Conservation (phyloP, 2,113 vertebrate species). For the Catharus minimus region DNA sequence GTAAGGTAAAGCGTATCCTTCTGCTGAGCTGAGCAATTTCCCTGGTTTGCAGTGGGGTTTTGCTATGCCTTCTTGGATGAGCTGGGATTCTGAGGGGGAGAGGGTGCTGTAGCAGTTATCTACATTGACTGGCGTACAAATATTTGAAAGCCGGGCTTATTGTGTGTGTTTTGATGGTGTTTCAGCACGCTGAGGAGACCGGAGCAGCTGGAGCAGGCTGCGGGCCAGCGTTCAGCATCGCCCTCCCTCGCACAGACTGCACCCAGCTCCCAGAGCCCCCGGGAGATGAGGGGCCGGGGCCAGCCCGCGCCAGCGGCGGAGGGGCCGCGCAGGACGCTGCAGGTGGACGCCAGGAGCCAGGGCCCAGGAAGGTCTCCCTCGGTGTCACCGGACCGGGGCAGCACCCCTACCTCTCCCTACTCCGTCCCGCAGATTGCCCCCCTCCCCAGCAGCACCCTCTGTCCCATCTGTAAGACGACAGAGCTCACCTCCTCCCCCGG, state of each 20-base stretch:
- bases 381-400: conserved; percentile 87
- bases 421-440: conserved; percentile 96
- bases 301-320: conserved; percentile 52
- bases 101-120: background rate
- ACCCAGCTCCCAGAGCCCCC: conserved; percentile 58
- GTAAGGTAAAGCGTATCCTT: background rate
- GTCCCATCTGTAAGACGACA: conserved; percentile 96
- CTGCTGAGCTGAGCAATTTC: background rate
- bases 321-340: conserved; percentile 70
- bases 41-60: background rate
- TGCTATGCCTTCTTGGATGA: background rate
- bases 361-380: conserved; percentile 78
- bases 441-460: conserved; percentile 96
- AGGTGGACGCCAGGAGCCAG: conserved; percentile 77
- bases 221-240: conserved; percentile 67
- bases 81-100: background rate
- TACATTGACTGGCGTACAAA: background rate
- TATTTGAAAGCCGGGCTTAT: background rate
- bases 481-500: conserved; percentile 89
- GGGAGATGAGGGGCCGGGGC: conserved; percentile 70
- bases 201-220: conserved; percentile 69
- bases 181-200: conserved; percentile 75
- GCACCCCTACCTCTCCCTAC: conserved; percentile 93
- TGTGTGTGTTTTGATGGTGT: conserved; percentile 34
- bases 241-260: conserved; percentile 62